Base-by-base conservation (phyloP, 2,888 invertebrate species). In the Trachelus tabidus region DNA sequence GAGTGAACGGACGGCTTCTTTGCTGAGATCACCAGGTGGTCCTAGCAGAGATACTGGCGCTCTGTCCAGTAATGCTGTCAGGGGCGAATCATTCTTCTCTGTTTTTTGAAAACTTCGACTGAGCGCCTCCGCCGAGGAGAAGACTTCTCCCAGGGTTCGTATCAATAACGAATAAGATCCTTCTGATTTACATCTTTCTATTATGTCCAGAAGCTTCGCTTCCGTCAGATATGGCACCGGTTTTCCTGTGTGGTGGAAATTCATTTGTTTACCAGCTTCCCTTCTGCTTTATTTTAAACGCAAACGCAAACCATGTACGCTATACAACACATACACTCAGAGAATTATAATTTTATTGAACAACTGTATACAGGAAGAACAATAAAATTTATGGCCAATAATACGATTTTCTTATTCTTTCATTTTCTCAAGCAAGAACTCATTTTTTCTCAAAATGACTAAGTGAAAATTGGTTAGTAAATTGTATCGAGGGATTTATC, bases 71-170 rank as follows among this genome's bases (percentile, higher is more conserved):
- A 94, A 91, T 68, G 93, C 93, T 79, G 93, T 92, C 23, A 93
- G 88, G 3, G 93, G 92, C 31, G 93, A 92, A 81, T 91, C 91
- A 78, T 90, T 87, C 82, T 91, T 90, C 82, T 84, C 92, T 68
- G 92, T 93, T 81, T 88, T 92, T 89, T 87, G 94, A 93, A 98
- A 96, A 93, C 96, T 97, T 85, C 94, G 93, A 75, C 96, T 94
- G 76, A 98, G 92, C 80, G 95, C 93, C 81, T 95, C 94, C 71
- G 95, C 94, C 81, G 92, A 93, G 40, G 94, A 94, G 91, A 96
- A 98, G 1, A 97, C 95, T 90, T 96, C 95, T 1, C 96, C 96
- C 56, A 98, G 91, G 23, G 96, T 95, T 78, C 96, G 93, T 81
- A 96, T 95, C 73, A 98, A 92, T 12, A 95, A 94, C 73, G 96